Evolutionary conservation across 2,113 vertebrate genomes (phyloP), one percentile per base, ranked within the genome.

Genomic region (Tyrannus savana): DNA sequence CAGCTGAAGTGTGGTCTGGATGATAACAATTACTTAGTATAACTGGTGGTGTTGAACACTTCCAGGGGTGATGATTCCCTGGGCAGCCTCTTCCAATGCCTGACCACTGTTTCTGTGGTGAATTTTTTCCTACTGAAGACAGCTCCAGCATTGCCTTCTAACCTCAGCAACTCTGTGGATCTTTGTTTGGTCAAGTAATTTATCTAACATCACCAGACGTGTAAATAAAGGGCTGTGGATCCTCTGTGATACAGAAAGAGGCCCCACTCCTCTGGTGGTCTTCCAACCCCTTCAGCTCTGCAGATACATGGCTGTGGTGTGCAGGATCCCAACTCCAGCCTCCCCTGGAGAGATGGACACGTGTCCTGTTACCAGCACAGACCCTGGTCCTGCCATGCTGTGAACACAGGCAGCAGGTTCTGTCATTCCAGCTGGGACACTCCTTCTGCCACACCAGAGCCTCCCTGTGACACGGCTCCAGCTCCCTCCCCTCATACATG

Each of bases 251-350:
- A 3, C 6, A 14, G n/a, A 19, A 55, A 74, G 55, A 59, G 30
- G 22, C 33, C 22, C 10, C 19, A 11, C 5, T 37, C 47, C 22
- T 37, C 59, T 25, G 17, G 33, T 10, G 42, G 17, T 19, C 50
- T 47, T 60, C 41, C 33, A 19, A 7, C 25, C 25, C 47, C 44
- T 42, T 8, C 63, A 39, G 42, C 67, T 77, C 79, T 68, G 64
- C 47, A 3, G 12, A 33, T 21, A 11, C 16, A 0, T 5, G 12
- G n/a, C 63, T 37, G 39, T 7, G 3, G 17, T 23, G 13, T 2
- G 10, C 50, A 44, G 50, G 42, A 16, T 37, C 47, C 72, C 76
- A 49, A 0, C 27, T 7, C 18, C 76, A 80, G 47, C 62, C 41
- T 62, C 2, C 37, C 31, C 52, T 18, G 62, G n/a, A 71, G 75